A percentile compares a stretch with the other conserved stretches of the same genome.
These are phyloP conservation scores for Drymodes brunneopygia DNA, from an alignment of 2,113 vertebrate species.

Conservation along the genomic window DNA sequence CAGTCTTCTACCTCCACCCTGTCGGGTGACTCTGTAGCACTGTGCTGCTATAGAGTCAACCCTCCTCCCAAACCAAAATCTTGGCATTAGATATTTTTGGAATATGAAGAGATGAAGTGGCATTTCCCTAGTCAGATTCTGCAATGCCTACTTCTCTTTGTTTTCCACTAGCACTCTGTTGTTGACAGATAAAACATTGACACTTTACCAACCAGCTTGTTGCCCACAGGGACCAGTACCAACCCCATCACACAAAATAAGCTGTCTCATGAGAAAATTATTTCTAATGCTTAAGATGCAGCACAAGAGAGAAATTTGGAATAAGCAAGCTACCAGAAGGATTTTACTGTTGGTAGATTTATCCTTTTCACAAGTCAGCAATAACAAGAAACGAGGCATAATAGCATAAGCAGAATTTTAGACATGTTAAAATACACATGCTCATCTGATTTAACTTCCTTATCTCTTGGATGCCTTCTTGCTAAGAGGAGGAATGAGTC, in stretches of 20 bases:
- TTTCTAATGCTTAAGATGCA: background rate
- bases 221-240: background rate
- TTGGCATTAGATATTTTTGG: background rate
- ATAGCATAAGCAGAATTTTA: background rate
- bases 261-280: background rate
- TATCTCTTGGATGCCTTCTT: background rate
- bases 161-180: background rate
- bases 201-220: background rate
- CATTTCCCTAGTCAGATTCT: background rate
- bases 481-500: background rate
- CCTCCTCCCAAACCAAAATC: background rate
- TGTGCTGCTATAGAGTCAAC: background rate
- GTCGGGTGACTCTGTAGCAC: accelerated
- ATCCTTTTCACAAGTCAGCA: background rate
- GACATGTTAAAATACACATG: background rate
- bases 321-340: background rate
- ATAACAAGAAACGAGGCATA: background rate
- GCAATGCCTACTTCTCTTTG: background rate
- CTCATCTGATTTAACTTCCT: background rate
- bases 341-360: background rate
- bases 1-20: background rate
- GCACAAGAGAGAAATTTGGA: background rate
- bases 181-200: background rate
- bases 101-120: background rate
- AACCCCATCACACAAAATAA: background rate